Percentiles rank a stretch among this genome's conserved stretches.
Evolutionary conservation across 2,888 invertebrate genomes (phyloP).

Genomic region (Stegophylla sp.): DNA sequence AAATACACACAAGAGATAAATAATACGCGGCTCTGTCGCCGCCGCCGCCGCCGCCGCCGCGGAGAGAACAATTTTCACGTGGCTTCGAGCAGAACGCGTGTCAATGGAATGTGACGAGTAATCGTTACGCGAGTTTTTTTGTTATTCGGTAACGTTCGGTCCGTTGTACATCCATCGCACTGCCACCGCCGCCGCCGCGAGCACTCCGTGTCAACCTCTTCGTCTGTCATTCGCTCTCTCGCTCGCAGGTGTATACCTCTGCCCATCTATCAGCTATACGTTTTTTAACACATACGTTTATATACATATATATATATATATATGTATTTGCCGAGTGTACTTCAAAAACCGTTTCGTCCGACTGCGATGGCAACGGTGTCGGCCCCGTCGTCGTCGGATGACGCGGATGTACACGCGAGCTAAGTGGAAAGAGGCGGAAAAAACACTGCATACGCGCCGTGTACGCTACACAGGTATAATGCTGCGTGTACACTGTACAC

Average conservation of each 20-base stretch:
- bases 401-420: background rate
- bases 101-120: constrained; percentile 57
- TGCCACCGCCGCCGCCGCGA: too few species aligned
- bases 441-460: background rate
- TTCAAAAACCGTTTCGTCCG: constrained; percentile 12
- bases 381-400: background rate
- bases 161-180: background rate
- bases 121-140: constrained; percentile 11
- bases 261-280: background rate
- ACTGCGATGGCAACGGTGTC: background rate
- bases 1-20: too few species aligned
- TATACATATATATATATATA: too few species aligned
- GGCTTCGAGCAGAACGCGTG: constrained; percentile 52
- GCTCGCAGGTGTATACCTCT: background rate
- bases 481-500: background rate
- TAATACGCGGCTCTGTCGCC: too few species aligned
- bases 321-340: background rate
- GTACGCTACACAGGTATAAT: background rate
- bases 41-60: background rate
- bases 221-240: background rate
- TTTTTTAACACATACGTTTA: background rate
- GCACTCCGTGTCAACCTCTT: too few species aligned
- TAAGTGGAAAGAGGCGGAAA: background rate
- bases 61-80: constrained; percentile 42
- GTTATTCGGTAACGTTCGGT: background rate